These are phyloP conservation scores for Archivesica marissinica DNA, from an alignment of 1,140 invertebrate species.

Conservation along the genomic window DNA sequence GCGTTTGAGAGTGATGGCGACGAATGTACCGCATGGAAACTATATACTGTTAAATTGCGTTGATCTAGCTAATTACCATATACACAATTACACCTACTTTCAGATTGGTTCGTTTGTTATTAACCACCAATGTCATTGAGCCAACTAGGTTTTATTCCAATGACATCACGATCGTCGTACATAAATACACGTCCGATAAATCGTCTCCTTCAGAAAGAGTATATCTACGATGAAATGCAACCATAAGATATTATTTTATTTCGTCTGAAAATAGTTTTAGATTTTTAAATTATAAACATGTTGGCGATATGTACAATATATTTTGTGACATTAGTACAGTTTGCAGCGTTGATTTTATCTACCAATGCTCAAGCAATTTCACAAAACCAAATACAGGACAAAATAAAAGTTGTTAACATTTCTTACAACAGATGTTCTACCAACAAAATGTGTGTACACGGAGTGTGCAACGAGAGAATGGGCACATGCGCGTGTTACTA, in stretches of 20 bases:
- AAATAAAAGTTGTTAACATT: neutral
- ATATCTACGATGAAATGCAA: neutral
- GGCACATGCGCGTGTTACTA: constrained; percentile 8
- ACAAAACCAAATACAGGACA: neutral
- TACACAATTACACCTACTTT: neutral
- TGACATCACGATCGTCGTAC: neutral
- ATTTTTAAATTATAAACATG: neutral
- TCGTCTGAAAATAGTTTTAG: neutral
- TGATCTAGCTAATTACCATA: neutral
- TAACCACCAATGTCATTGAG: neutral
- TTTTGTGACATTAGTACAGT: neutral
- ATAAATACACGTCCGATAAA: too few relatives aligned
- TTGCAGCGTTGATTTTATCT: neutral
- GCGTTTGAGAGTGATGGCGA: neutral
- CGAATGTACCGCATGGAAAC: neutral
- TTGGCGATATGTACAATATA: neutral
- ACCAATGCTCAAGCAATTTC: neutral
- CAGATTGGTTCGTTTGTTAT: neutral
- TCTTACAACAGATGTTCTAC: constrained; percentile 24
- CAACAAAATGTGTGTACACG: neutral
- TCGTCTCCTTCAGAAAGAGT: too few relatives aligned
- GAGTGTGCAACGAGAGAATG: neutral
- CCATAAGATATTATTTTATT: neutral
- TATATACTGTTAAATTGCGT: neutral
- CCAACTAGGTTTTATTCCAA: neutral